These are phyloP conservation scores for Datnioides undecimradiatus DNA, from an alignment of 2,113 vertebrate species.

Conservation along the genomic window DNA sequence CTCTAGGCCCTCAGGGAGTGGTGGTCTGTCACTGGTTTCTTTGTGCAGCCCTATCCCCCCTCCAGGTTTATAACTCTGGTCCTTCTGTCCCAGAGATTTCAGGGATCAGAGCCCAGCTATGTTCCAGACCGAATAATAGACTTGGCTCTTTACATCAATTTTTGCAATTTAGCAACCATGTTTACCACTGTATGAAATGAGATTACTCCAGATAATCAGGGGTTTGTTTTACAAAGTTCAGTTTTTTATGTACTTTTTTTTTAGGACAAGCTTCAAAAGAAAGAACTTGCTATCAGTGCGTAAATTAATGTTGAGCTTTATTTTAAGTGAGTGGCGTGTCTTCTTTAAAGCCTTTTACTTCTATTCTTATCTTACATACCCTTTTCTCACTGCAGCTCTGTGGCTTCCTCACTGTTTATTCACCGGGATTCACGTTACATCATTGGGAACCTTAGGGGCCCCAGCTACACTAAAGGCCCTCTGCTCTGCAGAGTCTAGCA, in stretches of 20 bases:
- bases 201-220: constrained; percentile 10
- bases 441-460: neutral
- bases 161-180: constrained; percentile 16
- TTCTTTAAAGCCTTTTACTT: constrained; percentile 10
- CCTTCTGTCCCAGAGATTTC: constrained; percentile 33
- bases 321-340: neutral
- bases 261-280: neutral
- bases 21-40: constrained; percentile 54
- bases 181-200: constrained; percentile 14
- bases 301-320: constrained; percentile 2
- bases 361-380: neutral
- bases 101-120: constrained; percentile 45
- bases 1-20: constrained; percentile 40
- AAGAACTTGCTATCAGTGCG: neutral
- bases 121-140: constrained; percentile 17
- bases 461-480: neutral
- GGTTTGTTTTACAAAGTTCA: neutral
- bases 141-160: neutral
- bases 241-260: neutral
- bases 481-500: neutral
- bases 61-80: constrained; percentile 42
- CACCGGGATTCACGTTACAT: constrained; percentile 27
- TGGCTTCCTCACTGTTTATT: constrained; percentile 10
- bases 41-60: constrained; percentile 42
- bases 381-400: constrained; percentile 1